Evolutionary conservation across 30 jellyfish, hydroid and myxozoan genomes (phyloP).

Genomic region (Aurelia aurita complex sp. Pacific): DNA sequence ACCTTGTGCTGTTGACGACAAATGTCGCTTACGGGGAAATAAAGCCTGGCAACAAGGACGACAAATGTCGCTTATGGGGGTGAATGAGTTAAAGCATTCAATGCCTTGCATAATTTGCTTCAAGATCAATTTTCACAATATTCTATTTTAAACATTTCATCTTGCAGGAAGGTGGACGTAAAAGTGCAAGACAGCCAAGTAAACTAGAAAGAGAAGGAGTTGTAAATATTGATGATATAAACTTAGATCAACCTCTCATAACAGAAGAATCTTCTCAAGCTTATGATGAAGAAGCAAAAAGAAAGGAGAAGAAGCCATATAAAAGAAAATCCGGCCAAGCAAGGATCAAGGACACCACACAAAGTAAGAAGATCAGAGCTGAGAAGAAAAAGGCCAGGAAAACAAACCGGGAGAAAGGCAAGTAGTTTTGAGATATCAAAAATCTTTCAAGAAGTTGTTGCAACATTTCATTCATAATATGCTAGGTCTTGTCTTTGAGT

Average conservation of each 20-base stretch:
- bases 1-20: too few relatives aligned
- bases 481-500: too few relatives aligned
- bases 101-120: too few relatives aligned
- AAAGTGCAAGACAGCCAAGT: conserved; percentile 81
- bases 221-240: conserved; percentile 82
- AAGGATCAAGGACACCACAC: conserved; percentile 86
- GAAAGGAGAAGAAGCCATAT: conserved; percentile 54
- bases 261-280: conserved; percentile 58
- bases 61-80: too few relatives aligned
- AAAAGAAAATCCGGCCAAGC: conserved; percentile 70
- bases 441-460: too few relatives aligned
- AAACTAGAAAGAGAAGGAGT: conserved; percentile 88
- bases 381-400: conserved; percentile 68
- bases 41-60: too few relatives aligned
- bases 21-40: too few relatives aligned
- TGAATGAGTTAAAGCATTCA: too few relatives aligned
- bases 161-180: conserved; percentile 95
- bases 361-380: conserved; percentile 69
- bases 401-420: conserved; percentile 47
- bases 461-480: too few relatives aligned
- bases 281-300: conserved; percentile 21
- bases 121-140: too few relatives aligned
- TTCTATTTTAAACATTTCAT: too few relatives aligned
- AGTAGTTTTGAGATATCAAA: too few relatives aligned
- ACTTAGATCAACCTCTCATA: conserved; percentile 73